Percentiles rank a stretch among this genome's conserved stretches.
phyloP scores from a whole-genome alignment of 2,888 invertebrate genomes.

The Adineta ricciae region DNA sequence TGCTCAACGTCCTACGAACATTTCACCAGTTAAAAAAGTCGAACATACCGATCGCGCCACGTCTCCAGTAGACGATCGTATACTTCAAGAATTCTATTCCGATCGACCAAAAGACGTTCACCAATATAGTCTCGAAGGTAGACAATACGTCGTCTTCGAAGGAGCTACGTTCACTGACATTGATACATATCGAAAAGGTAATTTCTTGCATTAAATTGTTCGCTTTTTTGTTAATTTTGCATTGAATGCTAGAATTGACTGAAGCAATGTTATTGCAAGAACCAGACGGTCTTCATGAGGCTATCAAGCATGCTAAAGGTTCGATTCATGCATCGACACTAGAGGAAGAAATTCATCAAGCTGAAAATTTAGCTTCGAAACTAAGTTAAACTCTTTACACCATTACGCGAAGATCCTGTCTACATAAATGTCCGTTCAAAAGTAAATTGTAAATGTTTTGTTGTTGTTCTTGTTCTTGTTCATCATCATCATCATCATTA shows the following conservation, averaged over 20 bases:
- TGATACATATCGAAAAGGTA: background rate
- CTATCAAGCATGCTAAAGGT: background rate
- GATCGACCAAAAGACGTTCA: background rate
- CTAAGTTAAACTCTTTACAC: background rate
- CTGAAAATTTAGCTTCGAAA: background rate
- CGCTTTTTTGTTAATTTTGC: background rate
- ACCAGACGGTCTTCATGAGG: background rate
- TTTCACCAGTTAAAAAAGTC: background rate
- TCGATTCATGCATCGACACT: background rate
- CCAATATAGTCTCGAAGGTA: background rate
- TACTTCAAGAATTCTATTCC: background rate
- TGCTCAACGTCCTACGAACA: background rate
- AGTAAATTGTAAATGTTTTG: background rate
- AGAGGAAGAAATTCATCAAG: background rate
- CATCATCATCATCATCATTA: background rate
- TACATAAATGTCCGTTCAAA: background rate
- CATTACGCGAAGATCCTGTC: background rate
- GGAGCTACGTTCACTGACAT: background rate
- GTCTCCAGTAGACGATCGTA: slow-evolving; percentile 10
- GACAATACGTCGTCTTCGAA: slow-evolving; percentile 11
- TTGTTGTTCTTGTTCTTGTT: background rate
- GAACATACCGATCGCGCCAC: background rate
- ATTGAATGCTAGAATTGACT: background rate
- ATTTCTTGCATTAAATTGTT: background rate
- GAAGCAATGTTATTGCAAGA: slow-evolving; percentile 17